A percentile compares a stretch with the other conserved stretches of the same genome.
Conservation (phyloP, 2,797 vertebrate genomes). For the Brotula barbata region DNA sequence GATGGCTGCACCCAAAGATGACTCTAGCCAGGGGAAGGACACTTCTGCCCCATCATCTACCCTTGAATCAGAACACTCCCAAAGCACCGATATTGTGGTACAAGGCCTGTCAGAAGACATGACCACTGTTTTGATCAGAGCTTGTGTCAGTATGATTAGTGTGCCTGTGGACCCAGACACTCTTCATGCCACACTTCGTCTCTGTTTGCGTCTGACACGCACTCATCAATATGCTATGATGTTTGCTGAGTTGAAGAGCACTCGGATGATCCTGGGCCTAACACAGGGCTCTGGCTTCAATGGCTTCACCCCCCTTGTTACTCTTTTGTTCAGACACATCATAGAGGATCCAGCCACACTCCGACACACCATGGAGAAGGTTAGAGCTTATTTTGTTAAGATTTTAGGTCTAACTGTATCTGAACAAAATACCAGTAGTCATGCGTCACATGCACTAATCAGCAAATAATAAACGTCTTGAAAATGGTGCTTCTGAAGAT, state of each 20-base stretch:
- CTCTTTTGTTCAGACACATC: slow-evolving; percentile 93
- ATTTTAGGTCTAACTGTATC: background rate
- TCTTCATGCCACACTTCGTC: slow-evolving; percentile 91
- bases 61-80: slow-evolving; percentile 55
- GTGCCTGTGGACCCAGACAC: slow-evolving; percentile 97
- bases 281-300: slow-evolving; percentile 94
- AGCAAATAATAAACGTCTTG: too few species aligned
- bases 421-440: background rate
- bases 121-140: slow-evolving; percentile 90
- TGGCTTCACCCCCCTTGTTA: slow-evolving; percentile 93
- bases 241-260: slow-evolving; percentile 95
- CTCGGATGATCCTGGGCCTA: slow-evolving; percentile 92
- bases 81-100: slow-evolving; percentile 82
- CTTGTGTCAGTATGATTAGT: slow-evolving; percentile 95
- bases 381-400: slow-evolving; percentile 40
- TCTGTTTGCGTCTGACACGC: slow-evolving; percentile 92
- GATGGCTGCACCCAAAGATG: slow-evolving; percentile 80
- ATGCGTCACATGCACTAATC: too few species aligned
- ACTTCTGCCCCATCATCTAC: slow-evolving; percentile 57
- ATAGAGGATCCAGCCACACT: slow-evolving; percentile 95
- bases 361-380: slow-evolving; percentile 98
- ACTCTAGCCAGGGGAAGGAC: slow-evolving; percentile 74
- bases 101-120: slow-evolving; percentile 91
- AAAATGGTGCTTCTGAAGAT: too few species aligned
- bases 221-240: slow-evolving; percentile 95